A percentile compares a stretch with the other conserved stretches of the same genome.
These are phyloP conservation scores for Elaeidobius kamerunicus DNA, from an alignment of 2,888 invertebrate species.

Conservation along the genomic window DNA sequence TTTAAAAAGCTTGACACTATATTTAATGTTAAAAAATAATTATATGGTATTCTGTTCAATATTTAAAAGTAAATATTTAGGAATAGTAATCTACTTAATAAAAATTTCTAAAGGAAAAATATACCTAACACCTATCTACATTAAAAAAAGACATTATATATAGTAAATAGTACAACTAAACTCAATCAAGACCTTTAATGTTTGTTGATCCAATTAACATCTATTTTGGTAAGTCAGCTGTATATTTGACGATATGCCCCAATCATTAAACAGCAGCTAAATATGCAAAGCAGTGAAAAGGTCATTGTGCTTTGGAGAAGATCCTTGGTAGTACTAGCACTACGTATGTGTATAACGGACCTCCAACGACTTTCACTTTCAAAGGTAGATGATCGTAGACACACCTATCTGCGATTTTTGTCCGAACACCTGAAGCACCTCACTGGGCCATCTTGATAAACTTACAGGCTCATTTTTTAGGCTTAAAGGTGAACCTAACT, in stretches of 20 bases:
- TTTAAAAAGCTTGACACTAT: too few species aligned
- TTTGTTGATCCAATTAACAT: slow-evolving; percentile 1
- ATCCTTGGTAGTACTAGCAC: slow-evolving; percentile 15
- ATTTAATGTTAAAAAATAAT: too few species aligned
- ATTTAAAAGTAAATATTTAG: too few species aligned
- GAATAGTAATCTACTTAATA: too few species aligned
- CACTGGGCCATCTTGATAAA: slow-evolving; percentile 4
- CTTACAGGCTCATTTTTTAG: slow-evolving; percentile 5
- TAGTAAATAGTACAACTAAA: too few species aligned
- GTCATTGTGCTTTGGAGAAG: slow-evolving; percentile 31
- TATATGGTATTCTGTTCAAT: too few species aligned
- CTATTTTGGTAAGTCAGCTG: neutral
- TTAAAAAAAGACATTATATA: too few species aligned
- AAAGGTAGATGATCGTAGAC: slow-evolving; percentile 37
- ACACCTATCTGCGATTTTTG: slow-evolving; percentile 18
- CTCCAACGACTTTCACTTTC: slow-evolving; percentile 36
- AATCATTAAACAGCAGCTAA: neutral
- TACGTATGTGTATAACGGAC: slow-evolving; percentile 30
- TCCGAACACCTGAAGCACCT: slow-evolving; percentile 2
- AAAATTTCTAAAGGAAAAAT: too few species aligned
- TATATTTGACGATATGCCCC: slow-evolving; percentile 1
- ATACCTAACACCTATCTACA: too few species aligned
- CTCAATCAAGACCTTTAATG: too few species aligned
- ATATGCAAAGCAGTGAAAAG: slow-evolving; percentile 15
- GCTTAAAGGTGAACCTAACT: slow-evolving; percentile 1